Evolutionary conservation across 2,797 vertebrate genomes (phyloP).

Genomic region (Champsocephalus gunnari): DNA sequence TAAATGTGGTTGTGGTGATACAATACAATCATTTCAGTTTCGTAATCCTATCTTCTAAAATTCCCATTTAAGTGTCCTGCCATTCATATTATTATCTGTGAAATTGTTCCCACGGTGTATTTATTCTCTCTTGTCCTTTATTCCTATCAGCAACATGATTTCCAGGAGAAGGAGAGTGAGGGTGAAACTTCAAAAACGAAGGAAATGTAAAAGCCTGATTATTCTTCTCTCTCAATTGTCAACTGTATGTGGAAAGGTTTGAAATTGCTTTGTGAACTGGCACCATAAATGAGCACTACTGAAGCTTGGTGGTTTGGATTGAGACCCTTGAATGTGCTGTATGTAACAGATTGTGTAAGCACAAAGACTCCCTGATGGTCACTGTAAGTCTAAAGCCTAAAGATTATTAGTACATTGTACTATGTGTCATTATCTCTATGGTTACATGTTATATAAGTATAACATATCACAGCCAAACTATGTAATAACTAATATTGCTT

Average conservation of each 20-base stretch:
- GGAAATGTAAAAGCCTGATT: slow-evolving; percentile 4
- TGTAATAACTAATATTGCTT: not conserved
- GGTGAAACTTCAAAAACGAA: slow-evolving; percentile 17
- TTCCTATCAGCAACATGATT: slow-evolving; percentile 9
- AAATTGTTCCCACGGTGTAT: not conserved
- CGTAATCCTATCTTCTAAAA: not conserved
- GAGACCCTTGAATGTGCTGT: slow-evolving; percentile 14
- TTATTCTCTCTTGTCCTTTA: slow-evolving; percentile 14
- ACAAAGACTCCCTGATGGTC: slow-evolving; percentile 3
- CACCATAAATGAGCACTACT: slow-evolving; percentile 15
- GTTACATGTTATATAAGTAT: not conserved
- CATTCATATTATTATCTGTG: not conserved
- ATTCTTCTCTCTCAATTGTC: not conserved
- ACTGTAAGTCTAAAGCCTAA: slow-evolving; percentile 12
- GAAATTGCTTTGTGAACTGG: not conserved
- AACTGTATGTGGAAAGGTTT: not conserved
- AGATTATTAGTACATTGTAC: slow-evolving; percentile 2
- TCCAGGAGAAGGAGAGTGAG: slow-evolving; percentile 1
- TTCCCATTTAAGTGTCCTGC: too few relatives aligned
- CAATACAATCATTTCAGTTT: not conserved
- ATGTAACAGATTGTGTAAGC: not conserved
- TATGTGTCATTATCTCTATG: not conserved
- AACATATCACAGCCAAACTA: slow-evolving; percentile 5
- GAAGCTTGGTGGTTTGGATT: not conserved
- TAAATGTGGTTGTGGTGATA: not conserved